Conservation (phyloP, 2,113 vertebrate genomes). For the Zosterops pallidus region DNA sequence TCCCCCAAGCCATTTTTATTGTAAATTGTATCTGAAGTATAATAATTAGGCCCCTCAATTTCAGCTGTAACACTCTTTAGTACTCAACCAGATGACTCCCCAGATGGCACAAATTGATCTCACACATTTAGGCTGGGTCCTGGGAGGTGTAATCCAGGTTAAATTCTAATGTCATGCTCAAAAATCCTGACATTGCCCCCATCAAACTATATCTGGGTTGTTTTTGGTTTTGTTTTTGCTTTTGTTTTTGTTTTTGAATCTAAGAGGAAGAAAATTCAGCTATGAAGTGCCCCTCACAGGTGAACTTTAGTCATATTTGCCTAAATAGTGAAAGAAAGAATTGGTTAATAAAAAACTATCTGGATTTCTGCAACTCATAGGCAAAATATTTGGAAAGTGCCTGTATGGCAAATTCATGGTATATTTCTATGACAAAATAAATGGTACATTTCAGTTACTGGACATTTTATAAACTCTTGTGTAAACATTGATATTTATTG, state of each 20-base stretch:
- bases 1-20: neutral
- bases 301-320: neutral
- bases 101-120: neutral
- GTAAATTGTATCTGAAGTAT: neutral
- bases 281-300: neutral
- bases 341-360: neutral
- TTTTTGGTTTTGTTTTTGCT: neutral
- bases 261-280: neutral
- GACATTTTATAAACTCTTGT: neutral
- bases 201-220: neutral
- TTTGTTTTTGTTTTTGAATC: neutral
- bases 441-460: neutral
- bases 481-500: neutral
- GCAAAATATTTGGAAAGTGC: neutral
- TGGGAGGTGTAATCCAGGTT: rapidly evolving
- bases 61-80: neutral
- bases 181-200: neutral
- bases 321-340: neutral
- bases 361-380: neutral
- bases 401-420: neutral
- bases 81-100: neutral
- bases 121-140: neutral
- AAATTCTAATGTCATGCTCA: neutral
- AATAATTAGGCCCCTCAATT: neutral
- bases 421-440: neutral